Evolutionary conservation across 1,140 invertebrate genomes (phyloP).

Genomic region (Bombus confusus): DNA sequence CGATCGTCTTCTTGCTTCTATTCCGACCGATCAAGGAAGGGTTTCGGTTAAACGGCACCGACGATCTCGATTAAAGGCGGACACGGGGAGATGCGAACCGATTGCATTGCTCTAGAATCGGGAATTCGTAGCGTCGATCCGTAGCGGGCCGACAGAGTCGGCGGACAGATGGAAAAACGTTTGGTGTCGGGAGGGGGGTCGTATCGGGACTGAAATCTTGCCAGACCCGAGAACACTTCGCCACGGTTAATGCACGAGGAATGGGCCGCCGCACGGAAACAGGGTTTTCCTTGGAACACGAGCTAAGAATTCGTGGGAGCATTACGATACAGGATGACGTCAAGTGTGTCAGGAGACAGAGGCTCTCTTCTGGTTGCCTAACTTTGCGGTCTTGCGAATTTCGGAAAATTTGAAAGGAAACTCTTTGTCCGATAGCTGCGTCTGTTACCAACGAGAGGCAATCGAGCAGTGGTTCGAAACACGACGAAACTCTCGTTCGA

Average conservation of each 20-base stretch:
- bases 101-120: neutral
- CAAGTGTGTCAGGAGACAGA: slow-evolving; percentile 39
- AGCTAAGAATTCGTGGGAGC: slow-evolving; percentile 49
- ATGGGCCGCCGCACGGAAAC: slow-evolving; percentile 40
- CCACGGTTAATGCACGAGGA: slow-evolving; percentile 52
- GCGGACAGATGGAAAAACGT: slow-evolving; percentile 50
- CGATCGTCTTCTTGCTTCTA: too few relatives aligned
- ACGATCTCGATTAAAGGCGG: slow-evolving; percentile 10
- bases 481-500: too few relatives aligned
- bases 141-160: neutral
- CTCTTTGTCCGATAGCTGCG: too few relatives aligned
- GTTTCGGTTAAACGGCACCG: neutral
- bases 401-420: too few relatives aligned
- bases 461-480: neutral
- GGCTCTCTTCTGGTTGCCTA: neutral
- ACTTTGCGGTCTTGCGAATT: neutral
- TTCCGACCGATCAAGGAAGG: neutral
- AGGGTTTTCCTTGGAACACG: slow-evolving; percentile 49
- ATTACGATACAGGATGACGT: slow-evolving; percentile 43
- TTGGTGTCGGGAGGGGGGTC: slow-evolving; percentile 23
- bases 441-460: neutral
- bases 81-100: neutral
- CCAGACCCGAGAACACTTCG: slow-evolving; percentile 32
- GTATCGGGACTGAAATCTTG: slow-evolving; percentile 43
- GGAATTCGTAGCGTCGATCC: neutral